These are phyloP conservation scores for Phocides pigmalion DNA, from an alignment of 1,140 invertebrate genomes.

Conservation along the genomic window DNA sequence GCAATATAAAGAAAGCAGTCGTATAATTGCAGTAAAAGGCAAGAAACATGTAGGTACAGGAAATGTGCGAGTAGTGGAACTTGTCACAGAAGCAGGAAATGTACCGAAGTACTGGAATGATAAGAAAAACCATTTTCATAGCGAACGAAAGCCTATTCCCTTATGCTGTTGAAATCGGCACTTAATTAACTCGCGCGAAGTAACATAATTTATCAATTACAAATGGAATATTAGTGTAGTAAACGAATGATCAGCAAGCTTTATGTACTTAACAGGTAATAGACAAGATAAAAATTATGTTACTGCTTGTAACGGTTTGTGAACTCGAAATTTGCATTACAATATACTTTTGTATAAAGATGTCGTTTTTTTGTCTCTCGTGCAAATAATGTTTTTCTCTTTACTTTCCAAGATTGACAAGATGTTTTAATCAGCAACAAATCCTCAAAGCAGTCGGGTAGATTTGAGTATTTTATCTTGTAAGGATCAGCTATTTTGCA, in stretches of 20 bases:
- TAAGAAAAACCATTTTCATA: conserved; percentile 44
- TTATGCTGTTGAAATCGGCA: conserved; percentile 15
- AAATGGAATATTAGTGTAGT: neutral
- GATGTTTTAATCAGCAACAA: too few relatives aligned
- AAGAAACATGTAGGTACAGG: conserved; percentile 44
- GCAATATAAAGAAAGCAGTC: conserved; percentile 34
- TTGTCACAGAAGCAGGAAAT: conserved; percentile 47
- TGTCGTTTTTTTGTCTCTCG: too few relatives aligned
- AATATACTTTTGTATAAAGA: too few relatives aligned
- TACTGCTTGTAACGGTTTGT: too few relatives aligned
- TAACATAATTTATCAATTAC: neutral
- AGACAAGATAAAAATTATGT: too few relatives aligned
- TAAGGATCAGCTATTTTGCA: conserved; percentile 3
- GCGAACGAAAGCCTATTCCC: conserved; percentile 7
- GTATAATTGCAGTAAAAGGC: conserved; percentile 35
- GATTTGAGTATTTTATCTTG: neutral
- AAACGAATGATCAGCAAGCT: too few relatives aligned
- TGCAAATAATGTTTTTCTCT: too few relatives aligned
- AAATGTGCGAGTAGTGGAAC: conserved; percentile 47
- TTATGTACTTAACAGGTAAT: too few relatives aligned
- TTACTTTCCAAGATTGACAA: too few relatives aligned
- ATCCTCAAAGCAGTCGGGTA: too few relatives aligned
- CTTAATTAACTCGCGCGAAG: conserved; percentile 8
- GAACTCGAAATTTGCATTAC: too few relatives aligned
- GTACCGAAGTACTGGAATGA: conserved; percentile 41